Evolutionary conservation across 2,888 invertebrate genomes (phyloP), one percentile per base, ranked within the genome.

Genomic region (Drosophila aldrichi): DNA sequence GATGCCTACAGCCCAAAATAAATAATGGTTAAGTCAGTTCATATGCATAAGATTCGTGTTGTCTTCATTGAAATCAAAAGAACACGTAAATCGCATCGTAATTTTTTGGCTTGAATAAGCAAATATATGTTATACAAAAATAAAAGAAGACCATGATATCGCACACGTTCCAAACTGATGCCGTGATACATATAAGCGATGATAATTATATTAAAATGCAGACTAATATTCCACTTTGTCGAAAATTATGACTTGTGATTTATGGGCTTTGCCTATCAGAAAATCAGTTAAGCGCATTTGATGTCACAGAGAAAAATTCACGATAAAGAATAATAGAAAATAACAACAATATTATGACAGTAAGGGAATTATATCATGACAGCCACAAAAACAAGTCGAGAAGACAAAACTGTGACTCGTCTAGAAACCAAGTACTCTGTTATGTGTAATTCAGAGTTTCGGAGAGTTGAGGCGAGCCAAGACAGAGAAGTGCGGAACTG

Each of bases 231-330:
- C 22, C 36, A 60, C 44, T 64, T 63, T 51, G 49, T 34, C 55
- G 40, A 56, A 43, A 51, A 43, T 60, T 41, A 77, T 74, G 74
- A 77, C 65, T 72, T 57, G 54, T 20, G 18, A 49, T 63, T 34
- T 62, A 46, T 56, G 34, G 58, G 49, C 25, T 64, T 61, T 72
- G 29, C 60, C 56, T 70, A 57, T 63, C 38, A 38, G 44, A 49
- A 59, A 71, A 70, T 74, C 77, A 80, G 77, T 71, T 71, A 76
- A 82, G 80, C 70, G 68, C 74, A 74, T 79, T 81, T 74, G 74
- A 68, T 81, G 71, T 55, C 78, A 65, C 60, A 49, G 46, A 49
- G 66, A 22, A 25, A 67, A 16, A 36, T 25, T 49, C 36, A 48
- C 48, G 48, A 44, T 46, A 55, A 64, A 36, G 41, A 49, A 51